phyloP scores from a whole-genome alignment of 2,888 invertebrate genomes.

The Endotricha flammealis region DNA sequence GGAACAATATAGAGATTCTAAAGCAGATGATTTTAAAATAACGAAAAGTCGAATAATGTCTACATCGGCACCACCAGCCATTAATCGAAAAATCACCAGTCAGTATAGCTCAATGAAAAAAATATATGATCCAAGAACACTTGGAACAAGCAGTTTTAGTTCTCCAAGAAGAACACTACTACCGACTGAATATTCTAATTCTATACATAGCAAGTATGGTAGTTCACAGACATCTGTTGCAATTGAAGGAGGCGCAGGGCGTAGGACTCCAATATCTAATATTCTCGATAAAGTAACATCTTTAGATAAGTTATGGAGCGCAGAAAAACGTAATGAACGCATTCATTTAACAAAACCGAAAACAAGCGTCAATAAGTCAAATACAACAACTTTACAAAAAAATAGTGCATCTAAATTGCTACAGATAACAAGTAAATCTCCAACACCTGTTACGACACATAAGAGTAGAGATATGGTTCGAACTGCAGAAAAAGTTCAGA shows the following conservation, averaged over 20 bases:
- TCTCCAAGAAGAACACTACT: constrained; percentile 63
- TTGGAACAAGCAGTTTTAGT: constrained; percentile 65
- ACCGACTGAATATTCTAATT: constrained; percentile 61
- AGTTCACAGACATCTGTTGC: constrained; percentile 45
- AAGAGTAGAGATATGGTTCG: constrained; percentile 70
- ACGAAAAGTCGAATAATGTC: constrained; percentile 49
- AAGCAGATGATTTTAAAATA: constrained; percentile 20
- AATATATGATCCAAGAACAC: constrained; percentile 31
- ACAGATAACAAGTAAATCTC: constrained; percentile 26
- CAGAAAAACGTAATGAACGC: constrained; percentile 67
- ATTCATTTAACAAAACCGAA: constrained; percentile 54
- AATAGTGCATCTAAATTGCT: constrained; percentile 21
- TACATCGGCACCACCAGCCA: constrained; percentile 58
- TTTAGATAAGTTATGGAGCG: constrained; percentile 76
- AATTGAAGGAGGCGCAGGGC: constrained; percentile 69
- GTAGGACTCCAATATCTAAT: constrained; percentile 69
- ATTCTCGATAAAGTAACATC: constrained; percentile 72
- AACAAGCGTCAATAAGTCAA: constrained; percentile 40
- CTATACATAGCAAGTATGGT: constrained; percentile 41
- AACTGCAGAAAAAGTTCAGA: constrained; percentile 66
- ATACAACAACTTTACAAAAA: constrained; percentile 25
- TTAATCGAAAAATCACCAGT: constrained; percentile 47
- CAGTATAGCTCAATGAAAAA: constrained; percentile 33
- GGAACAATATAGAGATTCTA: constrained; percentile 21
- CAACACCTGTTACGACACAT: constrained; percentile 39